These are phyloP conservation scores for Salminus brasiliensis DNA, from an alignment of 2,113 vertebrate species.

Conservation along the genomic window DNA sequence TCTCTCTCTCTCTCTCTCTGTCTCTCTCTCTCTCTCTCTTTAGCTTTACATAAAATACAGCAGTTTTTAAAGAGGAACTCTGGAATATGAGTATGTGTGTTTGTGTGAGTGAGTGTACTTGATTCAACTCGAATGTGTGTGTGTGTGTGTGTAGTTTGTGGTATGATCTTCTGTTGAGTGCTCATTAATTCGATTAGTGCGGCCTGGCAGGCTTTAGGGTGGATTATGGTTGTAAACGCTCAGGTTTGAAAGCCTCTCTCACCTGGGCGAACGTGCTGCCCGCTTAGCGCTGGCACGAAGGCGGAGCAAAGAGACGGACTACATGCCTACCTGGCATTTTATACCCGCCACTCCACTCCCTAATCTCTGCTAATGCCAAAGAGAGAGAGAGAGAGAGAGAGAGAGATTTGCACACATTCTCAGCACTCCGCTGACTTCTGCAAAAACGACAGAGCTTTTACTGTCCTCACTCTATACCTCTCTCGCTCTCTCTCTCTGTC, in stretches of 20 bases:
- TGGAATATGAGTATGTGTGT: not conserved
- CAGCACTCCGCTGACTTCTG: slow-evolving; percentile 61
- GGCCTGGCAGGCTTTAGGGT: slow-evolving; percentile 69
- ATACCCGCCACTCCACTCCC: slow-evolving; percentile 26
- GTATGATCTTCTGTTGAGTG: slow-evolving; percentile 54
- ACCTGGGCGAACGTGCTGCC: slow-evolving; percentile 73
- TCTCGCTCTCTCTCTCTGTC: slow-evolving; percentile 53
- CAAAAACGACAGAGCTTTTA: not conserved
- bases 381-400: slow-evolving; percentile 60
- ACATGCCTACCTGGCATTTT: slow-evolving; percentile 74
- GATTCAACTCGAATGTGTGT: not conserved
- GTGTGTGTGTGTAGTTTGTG: slow-evolving; percentile 35
- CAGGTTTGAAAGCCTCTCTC: slow-evolving; percentile 64
- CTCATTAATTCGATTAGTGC: slow-evolving; percentile 81
- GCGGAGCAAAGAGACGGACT: slow-evolving; percentile 59
- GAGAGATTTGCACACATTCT: slow-evolving; percentile 70
- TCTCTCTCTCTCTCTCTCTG: too few species aligned
- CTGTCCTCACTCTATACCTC: slow-evolving; percentile 27
- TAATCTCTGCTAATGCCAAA: slow-evolving; percentile 62
- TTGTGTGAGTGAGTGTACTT: not conserved
- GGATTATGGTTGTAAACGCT: slow-evolving; percentile 73
- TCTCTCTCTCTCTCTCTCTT: too few species aligned
- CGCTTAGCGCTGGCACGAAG: slow-evolving; percentile 60
- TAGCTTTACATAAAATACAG: slow-evolving; percentile 14
- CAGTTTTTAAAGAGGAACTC: slow-evolving; percentile 23